These are phyloP conservation scores for Catharus minimus DNA, from an alignment of 2,113 vertebrate species.

Conservation along the genomic window DNA sequence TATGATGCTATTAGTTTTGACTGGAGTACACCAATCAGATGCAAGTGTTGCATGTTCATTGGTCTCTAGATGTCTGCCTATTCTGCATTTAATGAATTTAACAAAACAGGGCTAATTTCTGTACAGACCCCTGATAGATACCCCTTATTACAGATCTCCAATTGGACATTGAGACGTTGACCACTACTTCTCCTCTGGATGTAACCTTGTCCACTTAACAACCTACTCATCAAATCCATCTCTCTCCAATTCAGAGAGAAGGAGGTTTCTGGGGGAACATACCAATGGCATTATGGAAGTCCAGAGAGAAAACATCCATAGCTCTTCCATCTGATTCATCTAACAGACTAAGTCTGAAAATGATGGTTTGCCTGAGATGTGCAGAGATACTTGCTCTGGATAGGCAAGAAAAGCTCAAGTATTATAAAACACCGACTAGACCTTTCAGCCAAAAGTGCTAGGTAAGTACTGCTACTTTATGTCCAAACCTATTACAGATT, in stretches of 20 bases:
- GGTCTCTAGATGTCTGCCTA: not conserved
- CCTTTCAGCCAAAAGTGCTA: not conserved
- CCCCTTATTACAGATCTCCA: not conserved
- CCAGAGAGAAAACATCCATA: not conserved
- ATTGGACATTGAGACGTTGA: not conserved
- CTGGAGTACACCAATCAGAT: not conserved
- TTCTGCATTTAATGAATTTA: not conserved
- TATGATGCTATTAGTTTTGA: not conserved
- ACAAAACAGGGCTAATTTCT: not conserved
- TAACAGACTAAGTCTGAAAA: not conserved
- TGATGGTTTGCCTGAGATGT: not conserved
- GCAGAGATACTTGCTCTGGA: not conserved
- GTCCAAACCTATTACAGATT: not conserved
- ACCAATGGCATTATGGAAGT: not conserved
- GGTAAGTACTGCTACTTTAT: not conserved
- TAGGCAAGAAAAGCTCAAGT: not conserved
- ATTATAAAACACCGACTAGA: not conserved
- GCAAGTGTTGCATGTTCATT: not conserved
- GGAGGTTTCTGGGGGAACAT: fast-evolving
- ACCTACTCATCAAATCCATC: not conserved
- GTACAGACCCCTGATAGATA: no score
- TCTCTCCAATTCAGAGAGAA: not conserved
- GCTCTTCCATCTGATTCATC: not conserved
- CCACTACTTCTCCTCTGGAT: not conserved
- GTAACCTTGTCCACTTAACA: not conserved